These are phyloP conservation scores for Geococcyx californianus DNA, from an alignment of 2,113 vertebrate species.

Conservation along the genomic window DNA sequence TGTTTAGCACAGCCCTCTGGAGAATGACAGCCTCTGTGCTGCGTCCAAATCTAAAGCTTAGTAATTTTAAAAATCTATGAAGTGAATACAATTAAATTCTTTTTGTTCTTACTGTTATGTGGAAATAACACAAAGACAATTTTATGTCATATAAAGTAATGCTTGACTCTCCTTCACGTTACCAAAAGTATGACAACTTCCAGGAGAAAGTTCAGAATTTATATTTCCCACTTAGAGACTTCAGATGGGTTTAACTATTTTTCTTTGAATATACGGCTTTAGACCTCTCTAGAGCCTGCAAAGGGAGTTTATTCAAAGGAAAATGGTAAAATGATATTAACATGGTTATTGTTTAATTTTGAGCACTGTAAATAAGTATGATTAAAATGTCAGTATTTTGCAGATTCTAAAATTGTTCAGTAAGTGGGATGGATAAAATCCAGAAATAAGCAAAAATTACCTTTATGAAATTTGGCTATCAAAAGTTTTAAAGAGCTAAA, in stretches of 20 bases:
- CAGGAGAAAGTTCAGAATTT: neutral
- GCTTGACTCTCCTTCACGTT: neutral
- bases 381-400: neutral
- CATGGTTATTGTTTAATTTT: neutral
- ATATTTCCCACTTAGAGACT: neutral
- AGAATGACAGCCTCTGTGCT: neutral
- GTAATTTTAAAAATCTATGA: neutral
- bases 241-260: neutral
- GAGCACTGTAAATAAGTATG: neutral
- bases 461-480: neutral
- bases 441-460: neutral
- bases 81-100: neutral
- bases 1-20: neutral
- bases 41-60: neutral
- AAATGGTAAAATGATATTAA: neutral
- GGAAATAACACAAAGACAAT: neutral
- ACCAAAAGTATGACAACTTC: neutral
- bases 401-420: neutral
- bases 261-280: neutral
- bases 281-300: neutral
- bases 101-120: neutral
- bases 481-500: neutral
- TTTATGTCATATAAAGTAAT: neutral
- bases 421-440: neutral
- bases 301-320: neutral